phyloP scores from a whole-genome alignment of 2,797 vertebrate genomes.

The Gadopsis bispinosus region DNA sequence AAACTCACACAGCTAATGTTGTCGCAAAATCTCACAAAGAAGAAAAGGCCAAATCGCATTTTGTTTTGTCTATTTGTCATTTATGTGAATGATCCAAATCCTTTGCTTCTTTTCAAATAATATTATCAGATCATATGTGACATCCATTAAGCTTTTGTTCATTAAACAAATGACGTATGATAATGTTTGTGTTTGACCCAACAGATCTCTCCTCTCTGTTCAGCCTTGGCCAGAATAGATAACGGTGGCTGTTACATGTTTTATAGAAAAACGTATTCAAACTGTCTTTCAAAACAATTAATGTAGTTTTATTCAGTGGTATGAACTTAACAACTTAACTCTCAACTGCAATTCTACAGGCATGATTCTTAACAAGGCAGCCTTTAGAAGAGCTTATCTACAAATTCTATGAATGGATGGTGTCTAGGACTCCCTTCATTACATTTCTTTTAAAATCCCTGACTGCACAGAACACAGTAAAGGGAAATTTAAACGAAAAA shows the following conservation, averaged over 20 bases:
- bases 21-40: slow-evolving; percentile 68
- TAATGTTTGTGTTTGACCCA: slow-evolving; percentile 45
- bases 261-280: slow-evolving; percentile 58
- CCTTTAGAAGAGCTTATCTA: slow-evolving; percentile 50
- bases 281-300: slow-evolving; percentile 43
- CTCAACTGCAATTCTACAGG: slow-evolving; percentile 53
- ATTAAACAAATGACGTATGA: slow-evolving; percentile 22
- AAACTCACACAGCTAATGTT: slow-evolving; percentile 85
- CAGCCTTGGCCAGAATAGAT: slow-evolving; percentile 57
- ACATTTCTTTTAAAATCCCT: slow-evolving; percentile 38
- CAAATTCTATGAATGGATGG: slow-evolving; percentile 48
- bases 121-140: slow-evolving; percentile 2
- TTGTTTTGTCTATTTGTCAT: slow-evolving; percentile 13
- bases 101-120: not conserved
- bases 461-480: slow-evolving; percentile 28
- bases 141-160: slow-evolving; percentile 24
- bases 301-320: slow-evolving; percentile 51
- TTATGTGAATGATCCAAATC: slow-evolving; percentile 29
- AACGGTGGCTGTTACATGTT: slow-evolving; percentile 3
- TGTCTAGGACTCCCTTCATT: slow-evolving; percentile 32
- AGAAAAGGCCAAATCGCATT: slow-evolving; percentile 50
- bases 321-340: slow-evolving; percentile 64
- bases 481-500: slow-evolving; percentile 46
- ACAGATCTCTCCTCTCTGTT: slow-evolving; percentile 41
- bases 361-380: slow-evolving; percentile 53